These are phyloP conservation scores for Pycnonotus jocosus DNA, from an alignment of 2,113 vertebrate genomes.

Conservation along the genomic window DNA sequence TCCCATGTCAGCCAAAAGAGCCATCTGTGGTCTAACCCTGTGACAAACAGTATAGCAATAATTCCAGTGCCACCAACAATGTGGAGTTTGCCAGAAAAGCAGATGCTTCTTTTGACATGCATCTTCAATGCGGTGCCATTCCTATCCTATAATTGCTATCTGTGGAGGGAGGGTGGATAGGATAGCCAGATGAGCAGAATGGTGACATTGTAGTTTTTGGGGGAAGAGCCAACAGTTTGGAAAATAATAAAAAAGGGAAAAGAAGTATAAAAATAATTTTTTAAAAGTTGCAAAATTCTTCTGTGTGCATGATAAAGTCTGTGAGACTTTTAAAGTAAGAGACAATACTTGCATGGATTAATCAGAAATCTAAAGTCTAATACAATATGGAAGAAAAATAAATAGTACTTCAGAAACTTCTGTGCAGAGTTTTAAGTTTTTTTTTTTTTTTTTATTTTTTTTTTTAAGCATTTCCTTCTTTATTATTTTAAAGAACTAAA, in stretches of 20 bases:
- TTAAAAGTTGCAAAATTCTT: neutral
- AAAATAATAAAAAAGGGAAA: neutral
- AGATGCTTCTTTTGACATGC: slow-evolving; percentile 64
- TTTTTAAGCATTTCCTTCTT: neutral
- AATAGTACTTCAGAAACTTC: neutral
- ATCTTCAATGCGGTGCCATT: neutral
- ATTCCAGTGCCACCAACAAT: slow-evolving; percentile 55
- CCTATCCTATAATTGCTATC: slow-evolving; percentile 34
- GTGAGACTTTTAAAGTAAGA: neutral
- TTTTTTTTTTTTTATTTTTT: neutral
- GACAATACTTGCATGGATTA: neutral
- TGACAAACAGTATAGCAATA: slow-evolving; percentile 50
- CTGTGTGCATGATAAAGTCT: neutral
- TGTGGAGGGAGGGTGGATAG: neutral
- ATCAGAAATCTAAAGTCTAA: neutral
- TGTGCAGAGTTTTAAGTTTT: neutral
- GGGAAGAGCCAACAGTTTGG: neutral
- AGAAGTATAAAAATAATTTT: neutral
- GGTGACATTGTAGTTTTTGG: neutral
- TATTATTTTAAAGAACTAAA: neutral
- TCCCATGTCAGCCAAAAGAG: slow-evolving; percentile 64
- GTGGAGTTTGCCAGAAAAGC: slow-evolving; percentile 62
- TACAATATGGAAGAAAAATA: neutral
- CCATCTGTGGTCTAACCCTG: slow-evolving; percentile 58
- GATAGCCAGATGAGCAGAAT: slow-evolving; percentile 19